phyloP scores from a whole-genome alignment of 2,113 vertebrate genomes.

The cattle (Bos taurus) region DNA sequence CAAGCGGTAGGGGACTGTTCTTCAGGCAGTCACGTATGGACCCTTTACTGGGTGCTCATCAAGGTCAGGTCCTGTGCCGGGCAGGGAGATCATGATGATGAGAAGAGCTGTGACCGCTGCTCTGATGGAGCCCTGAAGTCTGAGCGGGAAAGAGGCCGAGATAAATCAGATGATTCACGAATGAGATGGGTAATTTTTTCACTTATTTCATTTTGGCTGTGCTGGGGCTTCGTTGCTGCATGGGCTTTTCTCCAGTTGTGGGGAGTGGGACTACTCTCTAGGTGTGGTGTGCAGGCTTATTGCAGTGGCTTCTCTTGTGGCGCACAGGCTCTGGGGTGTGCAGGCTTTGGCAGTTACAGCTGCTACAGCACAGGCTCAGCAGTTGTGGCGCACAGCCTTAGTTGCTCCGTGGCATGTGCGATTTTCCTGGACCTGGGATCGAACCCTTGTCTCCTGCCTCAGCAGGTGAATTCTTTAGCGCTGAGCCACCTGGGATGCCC shows the following conservation, averaged over 20 bases:
- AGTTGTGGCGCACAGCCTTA: rapidly evolving
- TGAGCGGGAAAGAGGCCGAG: background rate
- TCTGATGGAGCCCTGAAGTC: background rate
- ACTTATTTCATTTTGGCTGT: background rate
- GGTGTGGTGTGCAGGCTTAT: background rate
- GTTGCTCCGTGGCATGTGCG: background rate
- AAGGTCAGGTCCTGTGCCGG: background rate
- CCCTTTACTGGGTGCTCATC: background rate
- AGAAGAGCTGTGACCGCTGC: background rate
- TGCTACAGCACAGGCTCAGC: background rate
- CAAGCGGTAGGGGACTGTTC: background rate
- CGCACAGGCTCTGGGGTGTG: rapidly evolving
- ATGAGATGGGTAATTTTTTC: background rate
- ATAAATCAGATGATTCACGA: background rate
- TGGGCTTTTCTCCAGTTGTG: background rate
- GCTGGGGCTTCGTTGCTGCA: rapidly evolving
- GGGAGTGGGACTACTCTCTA: background rate
- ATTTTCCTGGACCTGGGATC: background rate
- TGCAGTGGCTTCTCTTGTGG: background rate
- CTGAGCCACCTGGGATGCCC: background rate
- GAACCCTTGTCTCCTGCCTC: background rate
- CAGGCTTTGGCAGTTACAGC: background rate
- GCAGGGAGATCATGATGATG: background rate
- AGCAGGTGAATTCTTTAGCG: background rate
- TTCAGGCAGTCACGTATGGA: background rate